phyloP scores from a whole-genome alignment of 1,140 invertebrate genomes.

The Drosophila ambigua region DNA sequence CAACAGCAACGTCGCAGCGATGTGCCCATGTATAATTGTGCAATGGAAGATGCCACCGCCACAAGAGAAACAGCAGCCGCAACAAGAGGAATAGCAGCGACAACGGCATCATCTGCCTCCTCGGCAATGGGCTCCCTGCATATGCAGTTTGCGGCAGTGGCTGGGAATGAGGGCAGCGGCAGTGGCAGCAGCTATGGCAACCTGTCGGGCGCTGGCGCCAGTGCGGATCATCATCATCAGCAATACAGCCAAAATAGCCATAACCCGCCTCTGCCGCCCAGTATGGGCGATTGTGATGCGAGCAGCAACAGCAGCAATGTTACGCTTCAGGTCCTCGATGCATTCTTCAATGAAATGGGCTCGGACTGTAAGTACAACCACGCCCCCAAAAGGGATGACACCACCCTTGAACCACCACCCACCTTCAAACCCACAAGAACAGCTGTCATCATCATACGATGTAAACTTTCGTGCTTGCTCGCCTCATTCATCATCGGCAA shows the following conservation, averaged over 20 bases:
- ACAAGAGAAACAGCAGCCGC: conserved; percentile 6
- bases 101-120: conserved; percentile 22
- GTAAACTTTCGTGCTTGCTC: too few relatives aligned
- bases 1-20: conserved; percentile 44
- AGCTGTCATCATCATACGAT: too few relatives aligned
- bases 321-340: conserved; percentile 64
- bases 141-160: conserved; percentile 84
- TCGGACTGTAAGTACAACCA: conserved; percentile 65
- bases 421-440: background rate
- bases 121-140: conserved; percentile 74
- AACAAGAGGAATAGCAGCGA: conserved; percentile 14
- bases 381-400: too few relatives aligned
- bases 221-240: conserved; percentile 46
- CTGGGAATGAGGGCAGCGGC: conserved; percentile 54
- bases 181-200: conserved; percentile 42
- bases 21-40: conserved; percentile 50
- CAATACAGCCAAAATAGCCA: conserved; percentile 51
- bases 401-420: background rate
- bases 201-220: conserved; percentile 72
- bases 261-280: conserved; percentile 35
- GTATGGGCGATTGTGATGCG: conserved; percentile 52
- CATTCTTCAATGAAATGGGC: conserved; percentile 59
- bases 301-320: conserved; percentile 65
- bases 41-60: conserved; percentile 52
- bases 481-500: too few relatives aligned